Conservation (phyloP, 2,888 invertebrate genomes). For the Drosophila diplacantha region DNA sequence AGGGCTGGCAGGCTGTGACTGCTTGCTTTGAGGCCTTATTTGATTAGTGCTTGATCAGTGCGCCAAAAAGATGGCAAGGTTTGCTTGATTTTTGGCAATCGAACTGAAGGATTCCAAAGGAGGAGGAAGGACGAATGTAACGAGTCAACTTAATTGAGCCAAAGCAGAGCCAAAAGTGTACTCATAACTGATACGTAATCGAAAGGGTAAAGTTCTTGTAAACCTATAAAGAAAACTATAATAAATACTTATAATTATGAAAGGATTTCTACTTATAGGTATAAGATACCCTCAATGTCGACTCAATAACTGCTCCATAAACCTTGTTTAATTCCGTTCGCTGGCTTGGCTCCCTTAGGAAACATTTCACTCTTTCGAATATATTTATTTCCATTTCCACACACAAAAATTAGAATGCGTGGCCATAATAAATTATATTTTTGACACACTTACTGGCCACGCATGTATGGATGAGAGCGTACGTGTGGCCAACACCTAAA, state of each 20-base stretch:
- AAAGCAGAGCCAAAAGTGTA: slow-evolving; percentile 9
- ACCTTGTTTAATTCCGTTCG: background rate
- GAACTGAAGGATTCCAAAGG: slow-evolving; percentile 7
- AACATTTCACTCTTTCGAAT: slow-evolving; percentile 7
- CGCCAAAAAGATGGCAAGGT: slow-evolving; percentile 41
- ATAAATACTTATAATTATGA: background rate
- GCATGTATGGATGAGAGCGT: background rate
- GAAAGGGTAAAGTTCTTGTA: background rate
- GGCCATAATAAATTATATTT: slow-evolving; percentile 38
- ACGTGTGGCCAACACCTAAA: slow-evolving; percentile 28
- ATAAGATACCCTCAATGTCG: background rate
- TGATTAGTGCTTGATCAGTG: slow-evolving; percentile 63
- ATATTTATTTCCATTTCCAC: slow-evolving; percentile 21
- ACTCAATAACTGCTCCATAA: slow-evolving; percentile 11
- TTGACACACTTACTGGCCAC: slow-evolving; percentile 13
- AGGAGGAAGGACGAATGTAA: slow-evolving; percentile 7
- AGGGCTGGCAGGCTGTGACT: slow-evolving; percentile 6
- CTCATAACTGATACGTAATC: slow-evolving; percentile 18
- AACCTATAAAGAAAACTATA: background rate
- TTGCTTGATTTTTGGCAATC: slow-evolving; percentile 29
- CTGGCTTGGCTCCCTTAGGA: background rate
- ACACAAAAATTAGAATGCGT: slow-evolving; percentile 13
- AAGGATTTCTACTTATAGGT: background rate
- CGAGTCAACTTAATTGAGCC: slow-evolving; percentile 26
- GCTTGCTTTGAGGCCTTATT: slow-evolving; percentile 39